Percentiles rank a stretch among this genome's conserved stretches.
These are phyloP conservation scores for Psettodes erumei DNA, from an alignment of 2,113 vertebrate genomes.

Conservation along the genomic window DNA sequence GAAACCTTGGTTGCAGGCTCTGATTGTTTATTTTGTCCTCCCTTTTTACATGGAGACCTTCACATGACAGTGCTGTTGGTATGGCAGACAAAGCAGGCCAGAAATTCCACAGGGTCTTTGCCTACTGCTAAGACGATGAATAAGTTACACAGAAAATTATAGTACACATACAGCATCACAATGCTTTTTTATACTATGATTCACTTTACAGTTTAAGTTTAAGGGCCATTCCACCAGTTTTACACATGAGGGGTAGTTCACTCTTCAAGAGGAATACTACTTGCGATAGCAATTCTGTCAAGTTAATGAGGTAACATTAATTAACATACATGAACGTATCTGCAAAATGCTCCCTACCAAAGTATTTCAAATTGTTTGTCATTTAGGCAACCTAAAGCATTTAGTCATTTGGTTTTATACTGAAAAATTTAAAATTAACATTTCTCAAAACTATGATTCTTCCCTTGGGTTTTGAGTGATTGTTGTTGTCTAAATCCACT, in stretches of 20 bases:
- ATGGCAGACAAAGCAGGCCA: constrained; percentile 52
- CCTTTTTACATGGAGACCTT: constrained; percentile 58
- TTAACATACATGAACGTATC: background rate
- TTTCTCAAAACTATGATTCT: background rate
- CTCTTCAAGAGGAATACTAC: background rate
- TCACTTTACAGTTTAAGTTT: background rate
- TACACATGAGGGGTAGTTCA: background rate
- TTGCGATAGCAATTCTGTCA: background rate
- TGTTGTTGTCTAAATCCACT: background rate
- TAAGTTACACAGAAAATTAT: constrained; percentile 5
- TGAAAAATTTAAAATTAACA: background rate
- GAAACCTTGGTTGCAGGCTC: constrained; percentile 65
- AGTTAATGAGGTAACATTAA: background rate
- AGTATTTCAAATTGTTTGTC: too few species aligned
- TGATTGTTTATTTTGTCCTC: constrained; percentile 71
- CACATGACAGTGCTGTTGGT: constrained; percentile 61
- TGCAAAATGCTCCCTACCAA: background rate
- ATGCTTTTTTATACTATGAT: background rate
- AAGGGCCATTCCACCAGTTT: background rate
- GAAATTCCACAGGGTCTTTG: constrained; percentile 51
- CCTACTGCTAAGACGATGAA: constrained; percentile 48
- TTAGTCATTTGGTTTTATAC: background rate
- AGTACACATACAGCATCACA: background rate
- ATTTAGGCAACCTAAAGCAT: too few species aligned
- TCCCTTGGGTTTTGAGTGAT: background rate